Evolutionary conservation across 2,113 vertebrate species (phyloP).

Genomic region (Vimba vimba): DNA sequence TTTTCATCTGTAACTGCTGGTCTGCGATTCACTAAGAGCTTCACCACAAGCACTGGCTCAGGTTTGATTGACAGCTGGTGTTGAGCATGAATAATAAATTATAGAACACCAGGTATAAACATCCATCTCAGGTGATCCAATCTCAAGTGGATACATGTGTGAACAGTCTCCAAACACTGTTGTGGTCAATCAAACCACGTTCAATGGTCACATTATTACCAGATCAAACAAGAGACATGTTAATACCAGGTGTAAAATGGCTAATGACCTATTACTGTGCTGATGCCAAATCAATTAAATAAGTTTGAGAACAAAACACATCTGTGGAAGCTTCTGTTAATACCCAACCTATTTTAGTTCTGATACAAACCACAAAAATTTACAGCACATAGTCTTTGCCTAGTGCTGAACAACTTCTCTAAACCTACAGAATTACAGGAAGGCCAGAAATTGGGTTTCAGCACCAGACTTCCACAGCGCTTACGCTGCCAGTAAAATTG

Average conservation of each 20-base stretch:
- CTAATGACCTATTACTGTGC: background rate
- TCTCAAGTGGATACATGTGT: no score
- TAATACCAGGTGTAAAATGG: background rate
- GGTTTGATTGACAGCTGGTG: no score
- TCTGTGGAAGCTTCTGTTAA: background rate
- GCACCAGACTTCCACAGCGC: background rate
- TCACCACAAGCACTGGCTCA: background rate
- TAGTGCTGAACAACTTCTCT: constrained; percentile 2
- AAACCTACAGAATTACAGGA: constrained; percentile 25
- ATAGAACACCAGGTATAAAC: background rate
- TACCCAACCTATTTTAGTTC: background rate
- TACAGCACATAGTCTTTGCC: background rate
- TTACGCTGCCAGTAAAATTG: background rate
- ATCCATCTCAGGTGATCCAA: background rate
- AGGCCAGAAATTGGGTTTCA: background rate
- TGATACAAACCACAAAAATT: background rate
- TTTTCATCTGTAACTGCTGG: background rate
- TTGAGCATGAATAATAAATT: no score
- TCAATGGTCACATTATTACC: background rate
- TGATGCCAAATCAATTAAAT: no score
- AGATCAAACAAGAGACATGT: no score
- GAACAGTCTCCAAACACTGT: no score
- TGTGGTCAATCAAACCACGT: background rate
- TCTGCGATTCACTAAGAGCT: background rate
- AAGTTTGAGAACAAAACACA: background rate